Evolutionary conservation across 2,888 invertebrate species (phyloP).

Genomic region (Dioctria linearis): DNA sequence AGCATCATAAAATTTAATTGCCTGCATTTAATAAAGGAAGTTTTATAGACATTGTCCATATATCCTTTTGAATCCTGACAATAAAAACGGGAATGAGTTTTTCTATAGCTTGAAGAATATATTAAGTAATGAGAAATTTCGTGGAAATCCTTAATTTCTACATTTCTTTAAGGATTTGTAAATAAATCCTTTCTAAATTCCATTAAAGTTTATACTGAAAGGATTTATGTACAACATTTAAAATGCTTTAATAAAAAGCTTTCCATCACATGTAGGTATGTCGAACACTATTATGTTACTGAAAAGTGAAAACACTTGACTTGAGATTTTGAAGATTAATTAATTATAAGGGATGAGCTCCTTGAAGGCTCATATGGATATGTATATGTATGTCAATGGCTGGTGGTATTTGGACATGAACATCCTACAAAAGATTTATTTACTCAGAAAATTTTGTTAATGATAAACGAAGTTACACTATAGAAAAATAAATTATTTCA

Average conservation of each 20-base stretch:
- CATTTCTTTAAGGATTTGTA: constrained; percentile 7
- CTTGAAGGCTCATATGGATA: not conserved
- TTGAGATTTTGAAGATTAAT: not conserved
- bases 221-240: too few relatives aligned
- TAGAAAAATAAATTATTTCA: too few relatives aligned
- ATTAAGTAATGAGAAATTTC: not conserved
- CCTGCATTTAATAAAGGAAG: constrained; percentile 11
- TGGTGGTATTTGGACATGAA: too few relatives aligned
- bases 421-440: too few relatives aligned
- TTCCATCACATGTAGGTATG: not conserved
- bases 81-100: not conserved
- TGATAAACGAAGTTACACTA: too few relatives aligned
- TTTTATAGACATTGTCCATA: constrained; percentile 7
- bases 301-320: not conserved
- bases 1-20: constrained; percentile 39
- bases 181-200: not conserved
- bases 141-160: not conserved
- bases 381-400: not conserved
- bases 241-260: constrained; percentile 5
- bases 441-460: too few relatives aligned
- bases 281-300: not conserved
- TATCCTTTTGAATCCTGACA: not conserved
- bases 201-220: too few relatives aligned
- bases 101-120: not conserved
- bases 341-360: not conserved